These are phyloP conservation scores for Manacus vitellinus DNA, from an alignment of 2,113 vertebrate species.

Conservation along the genomic window DNA sequence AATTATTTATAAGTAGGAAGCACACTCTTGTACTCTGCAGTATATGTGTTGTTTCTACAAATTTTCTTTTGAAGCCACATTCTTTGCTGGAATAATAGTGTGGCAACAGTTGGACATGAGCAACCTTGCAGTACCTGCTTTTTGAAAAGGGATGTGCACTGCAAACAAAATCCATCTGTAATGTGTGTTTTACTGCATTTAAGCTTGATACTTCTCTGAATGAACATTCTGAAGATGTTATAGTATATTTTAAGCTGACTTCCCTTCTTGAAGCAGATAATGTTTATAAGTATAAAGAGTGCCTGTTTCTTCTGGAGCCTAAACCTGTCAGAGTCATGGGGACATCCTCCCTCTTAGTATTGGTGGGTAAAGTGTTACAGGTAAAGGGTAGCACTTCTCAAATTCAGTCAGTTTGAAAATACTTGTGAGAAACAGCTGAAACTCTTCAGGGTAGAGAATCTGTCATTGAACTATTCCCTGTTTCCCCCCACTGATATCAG, in stretches of 20 bases:
- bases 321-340: background rate
- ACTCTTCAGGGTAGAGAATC: background rate
- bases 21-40: background rate
- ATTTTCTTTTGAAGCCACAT: background rate
- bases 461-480: background rate
- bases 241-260: background rate
- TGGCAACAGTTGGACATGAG: background rate
- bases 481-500: background rate
- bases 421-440: background rate
- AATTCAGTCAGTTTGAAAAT: background rate
- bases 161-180: background rate
- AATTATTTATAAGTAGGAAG: background rate
- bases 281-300: background rate
- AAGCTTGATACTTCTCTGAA: background rate
- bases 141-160: background rate
- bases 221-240: background rate
- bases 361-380: background rate
- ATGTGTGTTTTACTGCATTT: background rate
- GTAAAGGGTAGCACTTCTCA: background rate
- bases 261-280: background rate
- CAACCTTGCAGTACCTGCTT: background rate
- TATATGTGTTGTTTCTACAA: background rate
- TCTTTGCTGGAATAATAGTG: background rate
- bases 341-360: background rate
- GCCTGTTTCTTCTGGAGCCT: background rate